Evolutionary conservation across 2,888 invertebrate species (phyloP).

Genomic region (Germaria angustata): DNA sequence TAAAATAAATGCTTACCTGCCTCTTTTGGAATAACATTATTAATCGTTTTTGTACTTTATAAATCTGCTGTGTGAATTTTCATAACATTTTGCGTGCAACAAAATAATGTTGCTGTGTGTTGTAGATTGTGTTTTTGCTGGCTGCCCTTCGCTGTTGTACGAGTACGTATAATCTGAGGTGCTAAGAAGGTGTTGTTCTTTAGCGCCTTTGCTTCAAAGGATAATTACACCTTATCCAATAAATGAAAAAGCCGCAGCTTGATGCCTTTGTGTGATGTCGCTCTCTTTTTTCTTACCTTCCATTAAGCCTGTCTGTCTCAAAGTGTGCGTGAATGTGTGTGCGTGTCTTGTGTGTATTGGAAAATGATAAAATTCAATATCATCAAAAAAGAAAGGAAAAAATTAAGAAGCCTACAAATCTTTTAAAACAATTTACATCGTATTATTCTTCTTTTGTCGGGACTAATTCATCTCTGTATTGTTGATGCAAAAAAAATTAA

Average conservation of each 20-base stretch:
- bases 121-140: slow-evolving; percentile 13
- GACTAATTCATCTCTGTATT: slow-evolving; percentile 34
- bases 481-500: slow-evolving; percentile 8
- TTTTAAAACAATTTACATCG: slow-evolving; percentile 61
- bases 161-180: slow-evolving; percentile 68
- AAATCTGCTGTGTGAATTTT: slow-evolving; percentile 58
- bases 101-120: background rate
- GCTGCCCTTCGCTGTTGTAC: slow-evolving; percentile 24
- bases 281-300: slow-evolving; percentile 25
- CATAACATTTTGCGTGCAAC: slow-evolving; percentile 48
- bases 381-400: background rate
- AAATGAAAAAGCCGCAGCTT: slow-evolving; percentile 69
- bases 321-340: background rate
- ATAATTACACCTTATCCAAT: slow-evolving; percentile 75
- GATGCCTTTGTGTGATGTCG: slow-evolving; percentile 61
- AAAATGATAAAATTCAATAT: slow-evolving; percentile 48
- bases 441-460: slow-evolving; percentile 43
- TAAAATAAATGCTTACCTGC: slow-evolving; percentile 55
- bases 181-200: slow-evolving; percentile 78
- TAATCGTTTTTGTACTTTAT: background rate
- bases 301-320: background rate
- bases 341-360: background rate
- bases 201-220: slow-evolving; percentile 74
- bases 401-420: slow-evolving; percentile 28
- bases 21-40: slow-evolving; percentile 38